phyloP scores from a whole-genome alignment of 64 coral and sea anemone species.

The Porites lutea region DNA sequence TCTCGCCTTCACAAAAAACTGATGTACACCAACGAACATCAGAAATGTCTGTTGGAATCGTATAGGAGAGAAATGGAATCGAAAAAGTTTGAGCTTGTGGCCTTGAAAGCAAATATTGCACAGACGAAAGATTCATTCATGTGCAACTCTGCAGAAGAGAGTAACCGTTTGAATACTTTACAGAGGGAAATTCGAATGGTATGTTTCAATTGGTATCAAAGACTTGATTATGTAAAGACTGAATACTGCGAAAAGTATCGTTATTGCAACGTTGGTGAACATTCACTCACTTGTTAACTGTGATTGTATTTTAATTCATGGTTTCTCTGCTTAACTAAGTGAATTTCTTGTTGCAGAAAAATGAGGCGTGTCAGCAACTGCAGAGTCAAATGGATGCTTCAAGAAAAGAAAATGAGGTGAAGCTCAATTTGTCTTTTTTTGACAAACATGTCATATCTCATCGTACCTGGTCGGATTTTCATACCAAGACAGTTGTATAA shows the following conservation, averaged over 20 bases:
- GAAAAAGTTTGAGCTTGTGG: constrained; percentile 51
- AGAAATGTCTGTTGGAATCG: constrained; percentile 74
- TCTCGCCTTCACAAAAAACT: constrained; percentile 74
- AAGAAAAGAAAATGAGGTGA: constrained; percentile 72
- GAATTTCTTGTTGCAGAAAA: constrained; percentile 55
- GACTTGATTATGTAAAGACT: too few species aligned
- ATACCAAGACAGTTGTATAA: background rate
- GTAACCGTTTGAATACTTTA: constrained; percentile 15
- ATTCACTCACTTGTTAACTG: too few species aligned
- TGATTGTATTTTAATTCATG: too few species aligned
- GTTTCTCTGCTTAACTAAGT: background rate
- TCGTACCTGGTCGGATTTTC: background rate
- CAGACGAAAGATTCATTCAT: constrained; percentile 45
- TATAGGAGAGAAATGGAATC: constrained; percentile 46
- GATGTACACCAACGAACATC: constrained; percentile 85
- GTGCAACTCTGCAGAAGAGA: background rate
- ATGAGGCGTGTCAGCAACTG: constrained; percentile 48
- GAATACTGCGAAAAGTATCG: too few species aligned
- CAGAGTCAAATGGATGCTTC: constrained; percentile 68
- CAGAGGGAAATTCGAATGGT: constrained; percentile 67
- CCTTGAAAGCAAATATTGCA: constrained; percentile 64
- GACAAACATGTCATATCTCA: background rate
- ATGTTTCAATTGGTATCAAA: background rate
- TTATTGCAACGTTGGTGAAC: too few species aligned
- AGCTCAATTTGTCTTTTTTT: background rate